phyloP scores from a whole-genome alignment of 2,888 invertebrate genomes.

The Polyommatus icarus region DNA sequence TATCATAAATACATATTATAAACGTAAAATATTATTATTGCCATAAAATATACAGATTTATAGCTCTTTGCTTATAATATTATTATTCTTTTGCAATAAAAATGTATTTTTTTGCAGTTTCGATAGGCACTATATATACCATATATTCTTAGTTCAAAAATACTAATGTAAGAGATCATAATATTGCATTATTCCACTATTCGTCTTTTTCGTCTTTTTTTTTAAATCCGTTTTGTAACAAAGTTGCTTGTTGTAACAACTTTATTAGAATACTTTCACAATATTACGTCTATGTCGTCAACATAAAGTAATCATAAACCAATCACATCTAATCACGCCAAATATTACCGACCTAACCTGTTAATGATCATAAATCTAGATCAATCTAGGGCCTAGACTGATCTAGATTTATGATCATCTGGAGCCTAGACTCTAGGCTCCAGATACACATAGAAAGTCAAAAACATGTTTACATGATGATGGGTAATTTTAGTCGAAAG shows the following conservation, averaged over 20 bases:
- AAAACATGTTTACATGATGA: background rate
- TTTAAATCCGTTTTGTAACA: background rate
- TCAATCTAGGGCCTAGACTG: too few species aligned
- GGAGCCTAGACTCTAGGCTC: too few species aligned
- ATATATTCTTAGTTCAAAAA: too few species aligned
- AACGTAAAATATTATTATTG: background rate
- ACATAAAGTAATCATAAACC: background rate
- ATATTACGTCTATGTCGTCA: background rate
- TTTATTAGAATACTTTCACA: slow-evolving; percentile 7
- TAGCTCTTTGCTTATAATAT: too few species aligned
- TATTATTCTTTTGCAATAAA: too few species aligned
- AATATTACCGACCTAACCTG: background rate
- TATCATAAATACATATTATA: background rate
- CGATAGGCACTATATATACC: too few species aligned
- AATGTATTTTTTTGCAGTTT: too few species aligned
- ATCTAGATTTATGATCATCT: too few species aligned
- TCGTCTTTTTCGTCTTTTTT: too few species aligned
- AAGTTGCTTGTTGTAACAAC: background rate
- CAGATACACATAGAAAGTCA: background rate
- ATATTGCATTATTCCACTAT: too few species aligned
- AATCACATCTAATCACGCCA: background rate
- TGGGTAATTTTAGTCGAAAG: background rate
- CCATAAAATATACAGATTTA: too few species aligned
- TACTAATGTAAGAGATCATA: too few species aligned
- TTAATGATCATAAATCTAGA: slow-evolving; percentile 9